Conservation (phyloP, 1,140 invertebrate genomes). For the Lycorma delicatula region DNA sequence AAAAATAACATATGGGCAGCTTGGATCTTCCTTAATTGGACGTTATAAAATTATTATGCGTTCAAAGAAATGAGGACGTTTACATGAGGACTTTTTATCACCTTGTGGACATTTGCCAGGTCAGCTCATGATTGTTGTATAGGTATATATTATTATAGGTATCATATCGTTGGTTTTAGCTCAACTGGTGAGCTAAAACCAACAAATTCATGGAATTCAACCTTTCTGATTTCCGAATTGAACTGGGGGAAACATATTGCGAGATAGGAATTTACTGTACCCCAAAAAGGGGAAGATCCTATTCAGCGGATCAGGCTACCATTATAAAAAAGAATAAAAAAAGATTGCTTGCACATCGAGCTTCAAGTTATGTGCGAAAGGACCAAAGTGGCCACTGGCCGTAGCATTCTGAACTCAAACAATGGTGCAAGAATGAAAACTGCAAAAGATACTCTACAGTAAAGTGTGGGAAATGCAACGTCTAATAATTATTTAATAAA, state of each 20-base stretch:
- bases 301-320: not conserved
- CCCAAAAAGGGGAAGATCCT: not conserved
- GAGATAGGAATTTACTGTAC: not conserved
- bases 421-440: not conserved
- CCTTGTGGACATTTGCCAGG: too few species aligned
- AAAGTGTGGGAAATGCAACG: not conserved
- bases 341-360: not conserved
- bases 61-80: too few species aligned
- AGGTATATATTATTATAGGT: too few species aligned
- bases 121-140: too few species aligned
- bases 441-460: not conserved
- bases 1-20: too few species aligned
- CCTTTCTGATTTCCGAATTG: not conserved
- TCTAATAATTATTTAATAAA: too few species aligned
- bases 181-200: too few species aligned
- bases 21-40: too few species aligned
- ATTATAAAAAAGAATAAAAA: not conserved
- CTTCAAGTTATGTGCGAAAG: not conserved
- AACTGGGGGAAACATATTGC: not conserved
- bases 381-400: not conserved
- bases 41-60: too few species aligned
- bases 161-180: too few species aligned
- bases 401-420: not conserved
- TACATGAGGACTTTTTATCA: too few species aligned
- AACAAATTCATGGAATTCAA: not conserved